A percentile compares a stretch with the other conserved stretches of the same genome.
phyloP scores from a whole-genome alignment of 2,888 invertebrate species.

The Neocrepidodera transversa region DNA sequence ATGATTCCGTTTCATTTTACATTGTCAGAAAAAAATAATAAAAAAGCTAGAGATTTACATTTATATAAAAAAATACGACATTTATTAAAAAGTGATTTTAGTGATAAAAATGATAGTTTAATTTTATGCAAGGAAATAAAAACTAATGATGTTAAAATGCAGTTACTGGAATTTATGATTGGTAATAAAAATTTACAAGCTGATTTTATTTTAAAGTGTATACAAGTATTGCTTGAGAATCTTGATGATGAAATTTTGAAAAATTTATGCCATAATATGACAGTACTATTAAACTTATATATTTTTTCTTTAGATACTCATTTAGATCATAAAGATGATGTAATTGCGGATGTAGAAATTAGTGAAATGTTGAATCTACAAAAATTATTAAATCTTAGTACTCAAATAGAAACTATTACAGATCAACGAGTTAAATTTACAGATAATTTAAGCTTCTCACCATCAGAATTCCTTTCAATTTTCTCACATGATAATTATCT shows the following conservation, averaged over 20 bases:
- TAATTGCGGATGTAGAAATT: conserved; percentile 58
- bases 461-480: conserved; percentile 65
- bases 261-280: conserved; percentile 52
- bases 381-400: conserved; percentile 68
- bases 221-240: conserved; percentile 58
- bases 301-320: conserved; percentile 34
- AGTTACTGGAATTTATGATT: conserved; percentile 74
- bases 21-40: conserved; percentile 85
- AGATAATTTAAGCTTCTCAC: conserved; percentile 61
- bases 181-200: conserved; percentile 70
- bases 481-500: conserved; percentile 62
- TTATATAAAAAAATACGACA: conserved; percentile 78
- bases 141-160: conserved; percentile 74
- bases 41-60: conserved; percentile 87
- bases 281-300: conserved; percentile 52
- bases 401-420: too few relatives aligned
- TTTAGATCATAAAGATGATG: conserved; percentile 46
- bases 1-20: conserved; percentile 91
- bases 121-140: conserved; percentile 70
- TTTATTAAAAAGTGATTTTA: conserved; percentile 64
- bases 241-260: conserved; percentile 50
- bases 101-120: conserved; percentile 64
- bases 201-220: conserved; percentile 66
- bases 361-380: conserved; percentile 70
- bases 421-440: conserved; percentile 62